Evolutionary conservation across 2,113 vertebrate genomes (phyloP).

Genomic region (Pollachius pollachius): DNA sequence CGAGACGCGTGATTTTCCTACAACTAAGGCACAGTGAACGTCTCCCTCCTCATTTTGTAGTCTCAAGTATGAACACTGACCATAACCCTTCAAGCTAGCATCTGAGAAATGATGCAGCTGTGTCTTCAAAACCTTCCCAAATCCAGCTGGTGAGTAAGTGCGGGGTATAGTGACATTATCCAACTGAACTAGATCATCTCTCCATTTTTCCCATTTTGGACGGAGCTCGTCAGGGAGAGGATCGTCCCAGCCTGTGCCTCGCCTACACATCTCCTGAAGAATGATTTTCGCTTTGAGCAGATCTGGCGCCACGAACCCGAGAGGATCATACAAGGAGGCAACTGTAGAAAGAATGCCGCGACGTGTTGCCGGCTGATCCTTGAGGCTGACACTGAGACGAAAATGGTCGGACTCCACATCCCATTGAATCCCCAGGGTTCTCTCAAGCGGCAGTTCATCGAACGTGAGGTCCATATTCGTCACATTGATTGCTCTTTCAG

Average conservation of each 20-base stretch:
- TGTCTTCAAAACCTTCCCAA: background rate
- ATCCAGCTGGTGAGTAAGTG: background rate
- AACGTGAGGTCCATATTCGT: background rate
- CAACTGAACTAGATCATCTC: background rate
- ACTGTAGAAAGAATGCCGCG: background rate
- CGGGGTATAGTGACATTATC: background rate
- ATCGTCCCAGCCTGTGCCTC: background rate
- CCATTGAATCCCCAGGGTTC: background rate
- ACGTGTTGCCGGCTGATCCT: background rate
- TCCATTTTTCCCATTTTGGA: background rate
- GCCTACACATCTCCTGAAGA: too few species aligned
- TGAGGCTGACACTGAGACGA: background rate
- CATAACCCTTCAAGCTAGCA: background rate
- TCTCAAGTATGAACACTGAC: slow-evolving; percentile 8
- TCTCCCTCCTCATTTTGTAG: too few species aligned
- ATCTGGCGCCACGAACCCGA: too few species aligned
- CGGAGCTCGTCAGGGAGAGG: background rate
- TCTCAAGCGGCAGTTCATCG: background rate
- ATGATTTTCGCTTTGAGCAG: too few species aligned
- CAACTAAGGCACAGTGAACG: background rate
- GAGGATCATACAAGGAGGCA: too few species aligned
- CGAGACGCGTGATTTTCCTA: slow-evolving; percentile 12
- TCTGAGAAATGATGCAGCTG: slow-evolving; percentile 4
- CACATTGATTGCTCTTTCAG: background rate
- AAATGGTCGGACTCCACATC: background rate